A percentile compares a stretch with the other conserved stretches of the same genome.
Conservation (phyloP, 2,888 invertebrate species). For the Megamerina dolium region DNA sequence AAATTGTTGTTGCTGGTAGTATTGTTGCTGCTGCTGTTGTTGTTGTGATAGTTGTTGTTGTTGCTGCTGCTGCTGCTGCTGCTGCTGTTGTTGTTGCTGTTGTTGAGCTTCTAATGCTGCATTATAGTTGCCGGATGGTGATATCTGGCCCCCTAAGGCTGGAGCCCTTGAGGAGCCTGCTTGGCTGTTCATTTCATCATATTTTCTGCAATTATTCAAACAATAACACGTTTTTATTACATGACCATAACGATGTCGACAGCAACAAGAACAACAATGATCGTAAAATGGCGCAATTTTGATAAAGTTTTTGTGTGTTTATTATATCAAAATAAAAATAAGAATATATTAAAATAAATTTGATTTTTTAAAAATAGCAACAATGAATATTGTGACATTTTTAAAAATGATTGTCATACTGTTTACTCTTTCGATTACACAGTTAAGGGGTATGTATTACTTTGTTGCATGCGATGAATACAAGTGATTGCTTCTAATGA, state of each 20-base stretch:
- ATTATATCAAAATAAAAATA: not conserved
- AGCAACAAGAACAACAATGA: not conserved
- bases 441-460: too few relatives aligned
- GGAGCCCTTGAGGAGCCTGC: constrained; percentile 52
- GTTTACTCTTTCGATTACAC: too few relatives aligned
- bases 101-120: constrained; percentile 30
- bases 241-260: not conserved
- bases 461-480: too few relatives aligned
- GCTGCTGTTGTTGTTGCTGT: constrained; percentile 25
- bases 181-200: constrained; percentile 51
- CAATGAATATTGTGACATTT: too few relatives aligned
- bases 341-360: not conserved
- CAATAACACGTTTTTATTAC: not conserved
- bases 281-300: constrained; percentile 2
- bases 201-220: constrained; percentile 39
- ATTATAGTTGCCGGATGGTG: constrained; percentile 47
- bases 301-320: not conserved
- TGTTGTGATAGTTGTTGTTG: constrained; percentile 29
- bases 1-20: constrained; percentile 34
- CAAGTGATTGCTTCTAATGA: too few relatives aligned
- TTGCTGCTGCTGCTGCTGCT: constrained; percentile 29
- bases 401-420: too few relatives aligned
- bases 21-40: constrained; percentile 31
- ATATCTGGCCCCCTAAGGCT: constrained; percentile 51
- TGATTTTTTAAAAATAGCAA: too few relatives aligned